Base-by-base conservation (phyloP, 2,113 vertebrate genomes). In the Columba livia region DNA sequence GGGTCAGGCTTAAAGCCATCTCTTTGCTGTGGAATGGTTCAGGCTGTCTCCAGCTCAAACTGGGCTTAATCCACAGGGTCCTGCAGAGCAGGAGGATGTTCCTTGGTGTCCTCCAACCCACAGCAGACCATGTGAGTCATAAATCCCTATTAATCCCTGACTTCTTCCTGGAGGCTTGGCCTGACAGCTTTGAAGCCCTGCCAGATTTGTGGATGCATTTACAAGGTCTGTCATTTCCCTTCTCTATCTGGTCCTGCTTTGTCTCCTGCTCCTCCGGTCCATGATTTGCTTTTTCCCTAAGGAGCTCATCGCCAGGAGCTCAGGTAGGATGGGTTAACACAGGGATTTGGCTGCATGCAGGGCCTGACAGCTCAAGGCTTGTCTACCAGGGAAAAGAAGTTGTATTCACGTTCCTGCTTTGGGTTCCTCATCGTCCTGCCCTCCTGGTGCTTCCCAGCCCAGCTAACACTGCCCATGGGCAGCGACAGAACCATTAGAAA, bases 1-100 rank as follows among this genome's bases (percentile, higher is more conserved):
- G 75, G 81, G 53, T 92, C 87, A 93, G 90, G 91, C 54, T n/a
- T 42, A 34, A 77, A 79, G 54, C 20, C 71, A 19, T 34, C 38
- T 91, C 44, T 51, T 75, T 9, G 20, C 10, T 71, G 47, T 75
- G 75, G 79, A 80, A 47, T 7, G 16, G 32, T 81, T 1, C 5
- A 47, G 15, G 47, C 29, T 80, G 40, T 44, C 31, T 9, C 10
- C 0, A 0, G 5, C 38, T 83, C 44, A 69, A 72, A 65, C 44
- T 54, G 51, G 42, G 38, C 38, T 79, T 67, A 75, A 56, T 60
- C 58, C 64, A 28, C 3, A 4, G 42, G 51, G 32, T 77, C 6
- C 29, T 57, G 18, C 15, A 67, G 26, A 48, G 40, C 77, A 80
- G 24, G 21, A 66, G 44, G 74, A 40, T 77, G 62, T 12, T 79